phyloP scores from a whole-genome alignment of 2,797 vertebrate genomes.

The Enteromius afrohamiltoni region DNA sequence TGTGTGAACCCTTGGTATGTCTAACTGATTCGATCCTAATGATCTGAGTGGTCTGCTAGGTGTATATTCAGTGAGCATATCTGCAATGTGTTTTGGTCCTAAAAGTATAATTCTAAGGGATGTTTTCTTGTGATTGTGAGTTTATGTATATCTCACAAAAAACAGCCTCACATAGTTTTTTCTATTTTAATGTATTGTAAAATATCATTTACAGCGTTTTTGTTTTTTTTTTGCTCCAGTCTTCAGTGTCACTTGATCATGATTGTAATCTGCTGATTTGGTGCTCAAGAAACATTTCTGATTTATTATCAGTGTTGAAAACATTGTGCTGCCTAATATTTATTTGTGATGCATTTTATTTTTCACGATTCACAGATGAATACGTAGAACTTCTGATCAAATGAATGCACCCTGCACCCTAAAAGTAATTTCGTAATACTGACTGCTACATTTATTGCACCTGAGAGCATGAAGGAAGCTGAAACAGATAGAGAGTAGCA shows the following conservation, averaged over 20 bases:
- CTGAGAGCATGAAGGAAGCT: not conserved
- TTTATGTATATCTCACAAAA: not conserved
- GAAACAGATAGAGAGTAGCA: not conserved
- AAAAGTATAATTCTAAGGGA: too few relatives aligned
- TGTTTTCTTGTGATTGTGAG: not conserved
- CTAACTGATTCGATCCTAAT: too few relatives aligned
- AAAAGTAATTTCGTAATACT: not conserved
- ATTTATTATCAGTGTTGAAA: not conserved
- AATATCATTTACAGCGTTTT: not conserved
- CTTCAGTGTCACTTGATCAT: constrained; percentile 32
- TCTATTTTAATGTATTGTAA: not conserved
- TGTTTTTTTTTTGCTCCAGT: constrained; percentile 65
- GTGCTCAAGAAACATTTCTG: not conserved
- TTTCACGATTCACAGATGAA: not conserved
- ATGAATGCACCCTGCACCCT: not conserved
- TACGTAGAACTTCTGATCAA: not conserved
- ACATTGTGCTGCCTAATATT: not conserved
- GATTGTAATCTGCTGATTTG: not conserved
- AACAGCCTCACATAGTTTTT: too few relatives aligned
- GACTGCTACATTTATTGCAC: not conserved
- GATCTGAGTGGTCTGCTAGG: too few relatives aligned
- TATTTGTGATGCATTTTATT: not conserved
- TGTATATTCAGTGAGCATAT: too few relatives aligned
- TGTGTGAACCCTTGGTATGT: too few relatives aligned
- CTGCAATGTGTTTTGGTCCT: too few relatives aligned